Evolutionary conservation across 2,113 vertebrate species (phyloP), one percentile per base, ranked within the genome.

Genomic region (Elephas maximus): DNA sequence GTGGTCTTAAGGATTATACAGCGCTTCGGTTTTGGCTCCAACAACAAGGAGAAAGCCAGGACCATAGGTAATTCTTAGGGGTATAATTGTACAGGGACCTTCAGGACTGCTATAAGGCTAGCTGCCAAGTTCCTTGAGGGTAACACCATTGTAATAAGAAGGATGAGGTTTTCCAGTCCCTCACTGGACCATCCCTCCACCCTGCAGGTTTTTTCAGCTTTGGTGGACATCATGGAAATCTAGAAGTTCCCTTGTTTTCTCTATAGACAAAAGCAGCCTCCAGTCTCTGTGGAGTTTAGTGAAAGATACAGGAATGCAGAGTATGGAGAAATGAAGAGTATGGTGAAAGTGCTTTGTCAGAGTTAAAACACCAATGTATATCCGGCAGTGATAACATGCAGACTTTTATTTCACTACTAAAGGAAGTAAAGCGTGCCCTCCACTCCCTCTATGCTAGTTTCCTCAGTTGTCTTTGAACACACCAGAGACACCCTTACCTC

Each of bases 11-110:
- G 76, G 67, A 95, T 97, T 94, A 96, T 26, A 53, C 71, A 71
- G 91, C 94, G 89, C 69, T 91, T 83, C 79, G 57, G 18, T 91
- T 93, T 92, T 78, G 48, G 69, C 96, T 97, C 53, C 71, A 30
- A 73, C 53, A 9, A 17, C 80, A n/a, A 88, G 21, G 69, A 90
- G 53, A 91, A n/a, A 76, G 81, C 28, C 53, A n/a, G 74, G 60
- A 24, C 57, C 53, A 5, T 57, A 48, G 26, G 11, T 88, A 15
- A 11, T 44, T 21, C 33, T 85, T n/a, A 24, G 63, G 65, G 41
- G 23, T 65, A 0, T 44, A 41, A 74, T 45, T 53, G 44, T 77
- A 45, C 37, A 28, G 23, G 62, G 69, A 62, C 30, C 23, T 63
- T 44, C 4, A 3, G 8, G 79, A 33, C 78, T 71, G 63, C 53